Percentiles rank a stretch among this genome's conserved stretches.
These are phyloP conservation scores for Neuroscelio doddi DNA, from an alignment of 2,888 invertebrate species.

Conservation along the genomic window DNA sequence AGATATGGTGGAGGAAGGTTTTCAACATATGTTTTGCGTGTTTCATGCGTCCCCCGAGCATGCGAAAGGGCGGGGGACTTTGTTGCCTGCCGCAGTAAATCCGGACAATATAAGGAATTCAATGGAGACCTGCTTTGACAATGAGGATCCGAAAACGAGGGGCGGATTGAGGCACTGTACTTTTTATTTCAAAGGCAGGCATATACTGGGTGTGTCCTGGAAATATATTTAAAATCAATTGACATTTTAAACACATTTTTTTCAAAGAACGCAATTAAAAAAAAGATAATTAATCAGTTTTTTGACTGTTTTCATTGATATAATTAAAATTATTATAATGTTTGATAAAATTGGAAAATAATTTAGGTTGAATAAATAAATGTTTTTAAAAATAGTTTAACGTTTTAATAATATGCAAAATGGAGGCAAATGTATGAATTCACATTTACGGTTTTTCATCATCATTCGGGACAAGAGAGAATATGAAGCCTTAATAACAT, in stretches of 20 bases:
- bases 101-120: slow-evolving; percentile 29
- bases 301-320: no score
- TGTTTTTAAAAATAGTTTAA: no score
- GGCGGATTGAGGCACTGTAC: slow-evolving; percentile 1
- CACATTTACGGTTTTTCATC: no score
- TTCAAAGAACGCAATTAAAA: no score
- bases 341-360: no score
- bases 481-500: slow-evolving; percentile 31
- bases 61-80: slow-evolving; percentile 33
- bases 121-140: slow-evolving; percentile 36
- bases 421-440: no score
- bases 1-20: slow-evolving; percentile 35
- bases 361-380: no score
- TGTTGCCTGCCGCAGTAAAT: slow-evolving; percentile 25
- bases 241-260: no score
- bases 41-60: slow-evolving; percentile 18
- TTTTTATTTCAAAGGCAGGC: neutral
- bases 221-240: neutral
- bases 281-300: no score
- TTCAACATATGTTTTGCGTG: slow-evolving; percentile 48
- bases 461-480: no score
- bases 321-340: no score
- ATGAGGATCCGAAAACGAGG: slow-evolving; percentile 4
- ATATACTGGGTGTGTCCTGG: neutral
- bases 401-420: no score